Percentiles rank a stretch among this genome's conserved stretches.
Conservation (phyloP, 2,113 vertebrate genomes). For the Brevimyrus niger region DNA sequence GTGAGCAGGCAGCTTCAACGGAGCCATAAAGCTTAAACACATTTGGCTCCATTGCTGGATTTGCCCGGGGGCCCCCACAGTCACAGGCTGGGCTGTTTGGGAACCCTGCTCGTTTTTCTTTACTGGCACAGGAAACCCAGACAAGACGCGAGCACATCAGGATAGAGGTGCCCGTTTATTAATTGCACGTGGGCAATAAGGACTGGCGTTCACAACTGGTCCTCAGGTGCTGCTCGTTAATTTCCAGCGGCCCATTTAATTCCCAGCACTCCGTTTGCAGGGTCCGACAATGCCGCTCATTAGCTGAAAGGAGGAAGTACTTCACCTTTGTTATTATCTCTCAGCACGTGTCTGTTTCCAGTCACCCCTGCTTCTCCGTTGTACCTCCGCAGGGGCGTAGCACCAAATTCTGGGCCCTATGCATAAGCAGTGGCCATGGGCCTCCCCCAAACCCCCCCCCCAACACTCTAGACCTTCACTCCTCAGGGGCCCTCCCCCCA, state of each 20-base stretch:
- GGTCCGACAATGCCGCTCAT: background rate
- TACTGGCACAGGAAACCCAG: background rate
- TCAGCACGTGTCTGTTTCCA: background rate
- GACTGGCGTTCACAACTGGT: background rate
- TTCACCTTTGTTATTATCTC: background rate
- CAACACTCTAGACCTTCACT: too few species aligned
- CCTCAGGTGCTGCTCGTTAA: background rate
- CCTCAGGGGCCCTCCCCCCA: too few species aligned
- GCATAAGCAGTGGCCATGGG: too few species aligned
- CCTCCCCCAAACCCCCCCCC: too few species aligned
- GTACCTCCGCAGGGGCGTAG: too few species aligned
- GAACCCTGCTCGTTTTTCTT: background rate
- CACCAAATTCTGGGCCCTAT: too few species aligned
- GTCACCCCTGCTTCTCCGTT: background rate
- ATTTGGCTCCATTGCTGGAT: background rate
- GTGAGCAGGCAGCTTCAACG: background rate
- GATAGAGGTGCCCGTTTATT: background rate
- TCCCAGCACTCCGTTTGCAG: background rate
- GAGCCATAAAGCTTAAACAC: conserved; percentile 12
- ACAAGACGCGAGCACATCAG: background rate
- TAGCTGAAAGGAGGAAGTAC: background rate
- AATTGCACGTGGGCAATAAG: background rate
- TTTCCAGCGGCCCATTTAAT: background rate
- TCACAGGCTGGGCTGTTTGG: background rate
- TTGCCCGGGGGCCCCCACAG: background rate